Conservation (phyloP, 2,113 vertebrate genomes). For the Pachycephala philippinensis region DNA sequence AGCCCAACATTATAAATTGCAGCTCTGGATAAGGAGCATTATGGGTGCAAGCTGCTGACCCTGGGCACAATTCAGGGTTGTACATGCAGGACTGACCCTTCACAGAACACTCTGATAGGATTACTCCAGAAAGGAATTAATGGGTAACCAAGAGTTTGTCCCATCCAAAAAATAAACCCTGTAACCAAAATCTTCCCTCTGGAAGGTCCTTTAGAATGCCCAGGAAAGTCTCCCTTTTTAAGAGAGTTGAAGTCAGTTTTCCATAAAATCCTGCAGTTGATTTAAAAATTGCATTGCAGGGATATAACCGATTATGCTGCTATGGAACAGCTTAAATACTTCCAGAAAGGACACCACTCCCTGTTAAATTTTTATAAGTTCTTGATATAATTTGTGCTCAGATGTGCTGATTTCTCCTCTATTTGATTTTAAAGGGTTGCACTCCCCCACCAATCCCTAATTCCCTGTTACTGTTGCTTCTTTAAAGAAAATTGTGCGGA, state of each 20-base stretch:
- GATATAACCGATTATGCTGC: neutral
- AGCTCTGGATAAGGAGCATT: neutral
- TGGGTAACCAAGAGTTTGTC: neutral
- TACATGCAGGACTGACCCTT: neutral
- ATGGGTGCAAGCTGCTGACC: neutral
- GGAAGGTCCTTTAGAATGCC: neutral
- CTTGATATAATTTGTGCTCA: neutral
- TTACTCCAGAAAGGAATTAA: neutral
- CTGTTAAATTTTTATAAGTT: neutral
- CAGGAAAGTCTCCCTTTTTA: neutral
- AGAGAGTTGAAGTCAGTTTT: neutral
- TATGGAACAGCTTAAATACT: neutral
- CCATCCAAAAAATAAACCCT: neutral
- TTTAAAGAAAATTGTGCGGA: neutral
- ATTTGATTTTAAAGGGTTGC: neutral
- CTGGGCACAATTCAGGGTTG: neutral
- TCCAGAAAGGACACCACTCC: neutral
- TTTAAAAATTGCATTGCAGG: neutral
- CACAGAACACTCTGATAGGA: neutral
- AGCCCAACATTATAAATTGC: neutral
- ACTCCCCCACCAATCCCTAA: neutral
- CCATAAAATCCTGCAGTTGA: neutral
- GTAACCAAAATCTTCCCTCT: neutral
- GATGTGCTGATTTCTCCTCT: neutral
- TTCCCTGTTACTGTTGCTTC: neutral